Evolutionary conservation across 2,797 vertebrate species (phyloP).

Genomic region (Craterocephalus amniculus): DNA sequence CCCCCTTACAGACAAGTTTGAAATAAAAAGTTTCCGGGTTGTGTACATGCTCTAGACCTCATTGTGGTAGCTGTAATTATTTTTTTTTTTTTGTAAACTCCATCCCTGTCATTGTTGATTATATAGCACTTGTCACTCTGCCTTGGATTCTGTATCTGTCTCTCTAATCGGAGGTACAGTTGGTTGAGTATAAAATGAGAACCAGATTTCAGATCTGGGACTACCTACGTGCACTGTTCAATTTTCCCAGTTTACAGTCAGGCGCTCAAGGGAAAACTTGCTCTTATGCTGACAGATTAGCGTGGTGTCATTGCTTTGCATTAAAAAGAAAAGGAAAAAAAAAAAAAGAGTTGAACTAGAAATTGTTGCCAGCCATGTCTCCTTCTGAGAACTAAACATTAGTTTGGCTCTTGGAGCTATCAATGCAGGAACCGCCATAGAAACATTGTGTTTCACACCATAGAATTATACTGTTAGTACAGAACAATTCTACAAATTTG

Average conservation of each 20-base stretch:
- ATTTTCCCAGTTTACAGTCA: conserved; percentile 99
- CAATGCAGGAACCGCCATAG: conserved; percentile 93
- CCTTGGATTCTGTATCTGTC: conserved; percentile 95
- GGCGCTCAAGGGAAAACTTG: conserved; percentile 95
- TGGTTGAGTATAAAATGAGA: conserved; percentile 98
- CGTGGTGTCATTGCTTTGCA: conserved; percentile 86
- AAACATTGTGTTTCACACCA: conserved; percentile 88
- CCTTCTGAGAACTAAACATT: conserved; percentile 84
- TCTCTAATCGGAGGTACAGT: conserved; percentile 96
- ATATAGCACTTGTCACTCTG: conserved; percentile 99
- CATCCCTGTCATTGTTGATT: conserved; percentile 89
- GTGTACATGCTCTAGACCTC: conserved; percentile 85
- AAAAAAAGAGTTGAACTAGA: conserved; percentile 49
- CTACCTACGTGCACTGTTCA: conserved; percentile 98
- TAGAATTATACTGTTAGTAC: conserved; percentile 88
- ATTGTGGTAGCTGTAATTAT: conserved; percentile 60
- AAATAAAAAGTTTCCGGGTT: conserved; percentile 30
- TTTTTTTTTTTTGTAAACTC: conserved; percentile 66
- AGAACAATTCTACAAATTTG: conserved; percentile 85
- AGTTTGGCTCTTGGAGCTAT: conserved; percentile 83
- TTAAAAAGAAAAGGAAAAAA: conserved; percentile 45
- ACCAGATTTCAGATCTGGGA: conserved; percentile 91
- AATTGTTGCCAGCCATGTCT: conserved; percentile 88
- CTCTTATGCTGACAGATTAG: conserved; percentile 88
- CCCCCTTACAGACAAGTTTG: conserved; percentile 43